Conservation (phyloP, 2,888 invertebrate genomes). For the Oscheius sp. region DNA sequence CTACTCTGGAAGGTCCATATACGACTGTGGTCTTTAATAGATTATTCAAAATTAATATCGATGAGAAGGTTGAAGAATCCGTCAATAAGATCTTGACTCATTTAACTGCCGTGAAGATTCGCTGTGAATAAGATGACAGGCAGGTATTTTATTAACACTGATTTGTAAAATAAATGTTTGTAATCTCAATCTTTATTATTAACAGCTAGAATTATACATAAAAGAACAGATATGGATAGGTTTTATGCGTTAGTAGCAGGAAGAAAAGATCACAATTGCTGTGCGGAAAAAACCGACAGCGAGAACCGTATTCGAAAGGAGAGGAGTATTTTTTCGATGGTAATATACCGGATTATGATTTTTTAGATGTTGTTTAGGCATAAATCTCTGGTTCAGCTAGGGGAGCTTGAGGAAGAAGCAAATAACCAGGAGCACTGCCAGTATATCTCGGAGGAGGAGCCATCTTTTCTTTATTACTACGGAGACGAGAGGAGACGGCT, state of each 20-base stretch:
- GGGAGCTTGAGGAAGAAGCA: slow-evolving; percentile 67
- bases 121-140: too few species aligned
- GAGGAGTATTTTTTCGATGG: background rate
- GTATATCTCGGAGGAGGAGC: slow-evolving; percentile 60
- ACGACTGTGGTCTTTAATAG: too few species aligned
- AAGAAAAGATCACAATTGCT: background rate
- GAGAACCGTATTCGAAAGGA: background rate
- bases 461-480: slow-evolving; percentile 40
- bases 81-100: too few species aligned
- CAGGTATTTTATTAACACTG: too few species aligned
- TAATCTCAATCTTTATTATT: slow-evolving; percentile 16
- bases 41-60: too few species aligned
- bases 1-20: too few species aligned
- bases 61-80: too few species aligned
- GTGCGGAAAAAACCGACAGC: background rate
- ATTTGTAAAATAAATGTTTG: too few species aligned
- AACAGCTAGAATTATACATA: background rate
- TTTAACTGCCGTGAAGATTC: too few species aligned
- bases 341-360: background rate
- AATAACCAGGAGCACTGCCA: slow-evolving; percentile 68
- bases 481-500: slow-evolving; percentile 64
- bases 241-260: background rate
- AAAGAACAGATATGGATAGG: background rate
- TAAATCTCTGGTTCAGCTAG: slow-evolving; percentile 64
- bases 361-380: slow-evolving; percentile 22